Conservation (phyloP, 2,797 vertebrate species). For the Oceanodroma leucorhoa region DNA sequence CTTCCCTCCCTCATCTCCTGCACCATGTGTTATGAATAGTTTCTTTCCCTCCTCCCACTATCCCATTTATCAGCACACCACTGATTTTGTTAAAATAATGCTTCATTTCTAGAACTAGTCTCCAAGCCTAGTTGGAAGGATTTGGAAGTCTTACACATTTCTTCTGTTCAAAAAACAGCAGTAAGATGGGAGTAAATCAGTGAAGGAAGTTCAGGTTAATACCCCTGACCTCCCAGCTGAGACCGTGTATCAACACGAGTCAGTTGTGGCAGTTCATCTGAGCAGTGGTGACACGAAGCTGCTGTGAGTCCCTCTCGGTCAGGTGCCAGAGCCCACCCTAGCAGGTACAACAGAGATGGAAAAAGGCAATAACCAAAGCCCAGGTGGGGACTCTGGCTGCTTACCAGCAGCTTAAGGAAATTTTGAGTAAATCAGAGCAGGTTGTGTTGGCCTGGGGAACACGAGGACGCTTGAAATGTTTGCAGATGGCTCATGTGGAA, state of each 20-base stretch:
- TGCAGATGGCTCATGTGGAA: neutral
- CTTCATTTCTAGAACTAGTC: neutral
- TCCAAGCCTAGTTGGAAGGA: neutral
- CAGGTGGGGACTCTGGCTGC: neutral
- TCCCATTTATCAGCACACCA: neutral
- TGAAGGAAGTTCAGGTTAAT: neutral
- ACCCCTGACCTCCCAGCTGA: neutral
- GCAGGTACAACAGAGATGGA: neutral
- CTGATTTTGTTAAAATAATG: conserved; percentile 20
- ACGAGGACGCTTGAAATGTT: neutral
- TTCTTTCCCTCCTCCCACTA: conserved; percentile 11
- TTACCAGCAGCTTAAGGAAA: neutral
- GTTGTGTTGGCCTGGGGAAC: neutral
- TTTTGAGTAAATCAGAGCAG: neutral
- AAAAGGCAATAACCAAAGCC: neutral
- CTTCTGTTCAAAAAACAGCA: neutral
- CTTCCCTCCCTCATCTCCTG: conserved; percentile 11
- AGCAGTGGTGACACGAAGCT: neutral
- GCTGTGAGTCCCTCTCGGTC: neutral
- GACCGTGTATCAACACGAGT: accelerated
- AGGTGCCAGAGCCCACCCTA: neutral
- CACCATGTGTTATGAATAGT: neutral
- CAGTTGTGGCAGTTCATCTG: neutral
- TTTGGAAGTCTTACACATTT: neutral
- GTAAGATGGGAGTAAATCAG: neutral